Evolutionary conservation across 2,888 invertebrate genomes (phyloP), one percentile per base, ranked within the genome.

Genomic region (Tholera decimalis): DNA sequence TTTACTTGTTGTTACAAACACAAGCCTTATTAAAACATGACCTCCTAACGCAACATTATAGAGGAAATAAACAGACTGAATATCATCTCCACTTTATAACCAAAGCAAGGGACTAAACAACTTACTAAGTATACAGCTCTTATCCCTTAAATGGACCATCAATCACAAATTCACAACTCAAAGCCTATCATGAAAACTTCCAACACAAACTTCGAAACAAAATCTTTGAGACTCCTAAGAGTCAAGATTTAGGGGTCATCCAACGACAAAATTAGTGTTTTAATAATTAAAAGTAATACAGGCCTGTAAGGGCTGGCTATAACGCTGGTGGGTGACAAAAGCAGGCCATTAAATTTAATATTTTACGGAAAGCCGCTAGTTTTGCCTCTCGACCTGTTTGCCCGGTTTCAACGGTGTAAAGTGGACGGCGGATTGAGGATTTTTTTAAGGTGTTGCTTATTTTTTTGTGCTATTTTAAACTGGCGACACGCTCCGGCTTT

Each of bases 271-370:
- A 88, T 90, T 87, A 85, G 84, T 80, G 82, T 84, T 82, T 88
- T 85, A 85, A 89, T 89, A 83, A 88, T 90, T 85, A 85, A 88
- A 77, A 83, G 72, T 67, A 73, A 76, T 85, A 85, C 84, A 79
- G 82, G 83, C 78, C 69, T 72, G 69, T 64, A 76, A 79, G 74
- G 55, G 83, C 67, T 73, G 44, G 77, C 63, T 70, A 79, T 84
- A 81, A 83, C 83, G 83, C 78, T 24, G 65, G 60, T 51, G 66
- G 70, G 85, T 86, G 91, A 91, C 91, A 89, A 90, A 91, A 87
- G 86, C 87, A 74, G 74, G 86, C 85, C 91, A 87, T 92, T 91
- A 89, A 87, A 88, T 89, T 92, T 90, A 92, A 92, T 91, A 92
- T 91, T 92, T 91, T 77, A 89, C 84, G 57, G 81, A 77, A 81